Evolutionary conservation across 2,113 vertebrate species (phyloP), one percentile per base, ranked within the genome.

Genomic region (Actenoides lindsayi): DNA sequence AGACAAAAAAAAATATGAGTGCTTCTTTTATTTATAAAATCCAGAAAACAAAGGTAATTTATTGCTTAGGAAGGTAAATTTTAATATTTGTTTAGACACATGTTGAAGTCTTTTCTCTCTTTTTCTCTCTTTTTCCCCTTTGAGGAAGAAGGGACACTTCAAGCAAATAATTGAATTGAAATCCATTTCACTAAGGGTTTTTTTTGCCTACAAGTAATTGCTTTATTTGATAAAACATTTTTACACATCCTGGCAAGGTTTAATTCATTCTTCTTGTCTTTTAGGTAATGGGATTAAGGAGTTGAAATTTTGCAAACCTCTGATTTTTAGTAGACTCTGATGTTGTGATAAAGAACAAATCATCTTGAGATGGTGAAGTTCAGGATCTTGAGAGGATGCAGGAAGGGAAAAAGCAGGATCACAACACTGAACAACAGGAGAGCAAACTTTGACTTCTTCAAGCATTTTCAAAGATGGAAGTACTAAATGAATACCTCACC

Each of bases 161-260:
- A 64, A 77, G 33, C 1, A 80, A 54, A 39, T 63, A 6, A 53
- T 20, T 73, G 20, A 74, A 42, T 70, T 84, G 51, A 73, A 77
- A 41, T 16, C 1, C 44, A 27, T 71, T 71, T 30, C 27, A 27
- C 9, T 41, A 18, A 18, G 6, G 0, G 0, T 2, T 21, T 76
- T 42, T 82, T 83, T 54, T 8, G 1, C 5, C 31, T 63, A 24
- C 16, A 50, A 83, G 4, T n/a, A 1, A 56, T 81, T 73, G 83
- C 35, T 84, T 37, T 14, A 25, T 60, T 87, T 74, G 9, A 64
- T 65, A 46, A 81, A 46, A 1, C 35, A 60, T 56, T 84, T 90
- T 84, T 70, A 31, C 27, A 48, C 4, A 82, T 6, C 8, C 3
- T 51, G 9, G 11, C 17, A 60, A 75, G 64, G 42, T 67, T 87